Base-by-base conservation (phyloP, 2,888 invertebrate species). In the Cantharis nigra region DNA sequence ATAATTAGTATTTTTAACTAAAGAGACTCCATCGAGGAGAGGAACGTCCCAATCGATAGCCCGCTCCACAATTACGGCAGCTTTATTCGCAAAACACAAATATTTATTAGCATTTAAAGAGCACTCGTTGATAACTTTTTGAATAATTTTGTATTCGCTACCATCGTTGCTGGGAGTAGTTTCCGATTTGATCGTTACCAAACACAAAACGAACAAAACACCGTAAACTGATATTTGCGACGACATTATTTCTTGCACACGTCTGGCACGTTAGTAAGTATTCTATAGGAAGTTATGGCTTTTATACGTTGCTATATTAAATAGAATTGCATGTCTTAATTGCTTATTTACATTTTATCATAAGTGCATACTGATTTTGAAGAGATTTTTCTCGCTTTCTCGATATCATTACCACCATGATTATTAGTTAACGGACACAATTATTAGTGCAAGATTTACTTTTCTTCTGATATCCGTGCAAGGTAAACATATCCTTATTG, bases 51-150 rank as follows among this genome's bases (percentile, higher is more conserved):
- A 82, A 69, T 87, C 83, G 73, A 85, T 81, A 1, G 85, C 82
- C 20, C 84, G 79, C 80, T 88, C 88, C n/a, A 88, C 72, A 3
- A 84, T 83, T 62, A 78, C 79, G 1, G 87, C 85, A 3, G 85
- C 85, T 82, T 85, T 87, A 69, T 86, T 85, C 0, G 86, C 84
- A 20, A 89, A 80, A 80, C 88, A 89, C 13, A 84, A 79, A 20
- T 78, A 70, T 74, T 79, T 72, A 76, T 82, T 81, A 79, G 80
- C 62, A 79, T 72, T 82, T 78, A 28, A 63, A 13, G 81, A 77
- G 75, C 86, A 87, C 74, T 85, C 83, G 70, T 82, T 80, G 11
- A 85, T 69, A 26, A 83, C 80, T 72, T 75, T 82, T 71, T 81
- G 78, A 20, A 84, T 76, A 71, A 84, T 71, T 63, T 78, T 69